Percentiles rank a stretch among this genome's conserved stretches.
phyloP scores from a whole-genome alignment of 2,113 vertebrate species.

The Gyps fulvus region DNA sequence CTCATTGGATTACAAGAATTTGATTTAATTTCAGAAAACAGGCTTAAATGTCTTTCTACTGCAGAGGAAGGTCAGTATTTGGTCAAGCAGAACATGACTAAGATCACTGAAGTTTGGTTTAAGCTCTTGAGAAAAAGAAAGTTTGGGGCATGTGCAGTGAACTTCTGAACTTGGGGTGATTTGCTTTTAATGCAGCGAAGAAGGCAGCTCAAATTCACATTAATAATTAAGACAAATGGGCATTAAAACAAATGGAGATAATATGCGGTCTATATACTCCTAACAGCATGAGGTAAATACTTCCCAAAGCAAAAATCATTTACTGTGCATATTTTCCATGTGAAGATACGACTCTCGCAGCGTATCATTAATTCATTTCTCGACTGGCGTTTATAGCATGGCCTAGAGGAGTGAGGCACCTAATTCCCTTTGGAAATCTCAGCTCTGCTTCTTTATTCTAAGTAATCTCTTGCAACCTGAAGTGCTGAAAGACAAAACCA shows the following conservation, averaged over 20 bases:
- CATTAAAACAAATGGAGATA: slow-evolving; percentile 76
- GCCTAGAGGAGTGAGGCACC: background rate
- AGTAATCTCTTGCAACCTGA: background rate
- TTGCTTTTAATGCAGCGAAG: slow-evolving; percentile 16
- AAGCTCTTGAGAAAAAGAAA: slow-evolving; percentile 41
- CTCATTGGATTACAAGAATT: slow-evolving; percentile 51
- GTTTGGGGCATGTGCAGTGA: slow-evolving; percentile 57
- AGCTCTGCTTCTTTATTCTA: background rate
- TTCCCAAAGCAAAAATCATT: slow-evolving; percentile 27
- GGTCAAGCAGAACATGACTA: slow-evolving; percentile 64
- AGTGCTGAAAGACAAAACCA: background rate
- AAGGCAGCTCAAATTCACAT: slow-evolving; percentile 43
- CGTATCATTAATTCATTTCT: slow-evolving; percentile 16
- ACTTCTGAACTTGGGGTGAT: slow-evolving; percentile 71
- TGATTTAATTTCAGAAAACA: slow-evolving; percentile 65
- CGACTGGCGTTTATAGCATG: background rate
- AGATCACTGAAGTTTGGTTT: slow-evolving; percentile 44
- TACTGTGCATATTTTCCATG: background rate
- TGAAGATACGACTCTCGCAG: background rate
- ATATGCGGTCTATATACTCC: slow-evolving; percentile 49
- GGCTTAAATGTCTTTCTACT: slow-evolving; percentile 50
- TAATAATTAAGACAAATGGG: slow-evolving; percentile 69
- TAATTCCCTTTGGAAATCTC: background rate
- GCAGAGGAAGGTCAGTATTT: slow-evolving; percentile 60
- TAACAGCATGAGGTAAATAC: slow-evolving; percentile 51